Conservation (phyloP, 2,888 invertebrate species). For the Ischnus inquisitorius region DNA sequence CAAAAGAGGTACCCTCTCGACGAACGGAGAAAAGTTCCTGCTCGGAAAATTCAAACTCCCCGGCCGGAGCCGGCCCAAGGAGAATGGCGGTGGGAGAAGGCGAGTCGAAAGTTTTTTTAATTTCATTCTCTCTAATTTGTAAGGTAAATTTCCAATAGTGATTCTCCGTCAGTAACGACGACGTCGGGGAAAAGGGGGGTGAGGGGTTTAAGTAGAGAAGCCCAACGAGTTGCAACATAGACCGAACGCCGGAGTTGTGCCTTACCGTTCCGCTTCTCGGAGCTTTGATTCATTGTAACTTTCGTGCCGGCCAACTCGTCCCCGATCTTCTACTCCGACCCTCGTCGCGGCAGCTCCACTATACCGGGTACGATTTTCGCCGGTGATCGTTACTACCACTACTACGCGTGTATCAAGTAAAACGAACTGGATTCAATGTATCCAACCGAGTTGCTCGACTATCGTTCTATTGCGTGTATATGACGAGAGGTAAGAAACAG, state of each 20-base stretch:
- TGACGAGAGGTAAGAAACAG: no score
- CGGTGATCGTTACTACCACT: no score
- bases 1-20: conserved; percentile 77
- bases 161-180: conserved; percentile 73
- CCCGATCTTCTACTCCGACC: neutral
- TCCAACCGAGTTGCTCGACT: no score
- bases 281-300: conserved; percentile 79
- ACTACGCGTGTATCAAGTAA: no score
- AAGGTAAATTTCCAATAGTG: conserved; percentile 84
- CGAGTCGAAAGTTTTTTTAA: conserved; percentile 78
- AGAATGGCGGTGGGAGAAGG: conserved; percentile 61
- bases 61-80: conserved; percentile 71
- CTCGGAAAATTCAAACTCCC: conserved; percentile 72
- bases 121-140: conserved; percentile 84
- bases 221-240: conserved; percentile 24
- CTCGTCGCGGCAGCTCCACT: neutral
- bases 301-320: conserved; percentile 67
- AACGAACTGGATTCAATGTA: no score
- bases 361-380: no score
- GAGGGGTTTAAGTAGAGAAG: conserved; percentile 24
- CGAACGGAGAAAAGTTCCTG: conserved; percentile 71
- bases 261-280: conserved; percentile 65
- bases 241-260: conserved; percentile 60
- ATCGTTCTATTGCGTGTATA: no score
- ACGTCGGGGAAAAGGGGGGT: conserved; percentile 25